Percentiles rank a stretch among this genome's conserved stretches.
phyloP scores from a whole-genome alignment of 2,113 vertebrate genomes.

The Delphinus delphis region DNA sequence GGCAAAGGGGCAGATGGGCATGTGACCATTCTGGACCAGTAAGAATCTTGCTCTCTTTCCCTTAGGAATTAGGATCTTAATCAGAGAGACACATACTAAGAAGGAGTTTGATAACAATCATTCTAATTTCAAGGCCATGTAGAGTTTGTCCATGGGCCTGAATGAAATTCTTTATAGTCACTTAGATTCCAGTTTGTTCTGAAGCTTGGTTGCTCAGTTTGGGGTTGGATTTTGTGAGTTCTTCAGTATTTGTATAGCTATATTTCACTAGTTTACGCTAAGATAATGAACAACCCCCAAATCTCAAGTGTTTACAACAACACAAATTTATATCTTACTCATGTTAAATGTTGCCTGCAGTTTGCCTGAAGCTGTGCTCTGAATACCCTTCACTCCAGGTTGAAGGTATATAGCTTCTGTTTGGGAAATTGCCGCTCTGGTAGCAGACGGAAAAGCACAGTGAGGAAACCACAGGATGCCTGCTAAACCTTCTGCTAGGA shows the following conservation, averaged over 20 bases:
- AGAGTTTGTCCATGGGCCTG: background rate
- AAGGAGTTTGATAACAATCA: background rate
- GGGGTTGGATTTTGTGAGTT: background rate
- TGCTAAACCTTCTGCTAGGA: background rate
- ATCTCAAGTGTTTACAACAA: background rate
- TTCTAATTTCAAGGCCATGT: background rate
- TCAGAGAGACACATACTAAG: background rate
- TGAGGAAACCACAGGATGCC: background rate
- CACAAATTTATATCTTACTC: background rate
- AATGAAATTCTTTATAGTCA: background rate
- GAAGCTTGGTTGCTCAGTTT: background rate
- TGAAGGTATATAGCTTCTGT: background rate
- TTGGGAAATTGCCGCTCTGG: background rate
- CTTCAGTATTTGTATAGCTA: background rate
- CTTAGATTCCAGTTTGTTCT: background rate
- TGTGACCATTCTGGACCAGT: background rate
- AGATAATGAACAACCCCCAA: background rate
- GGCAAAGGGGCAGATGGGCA: background rate
- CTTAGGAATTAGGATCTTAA: background rate
- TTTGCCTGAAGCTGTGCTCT: background rate
- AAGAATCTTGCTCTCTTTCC: background rate
- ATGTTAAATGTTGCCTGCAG: background rate
- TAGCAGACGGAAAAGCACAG: background rate
- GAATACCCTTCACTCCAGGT: background rate
- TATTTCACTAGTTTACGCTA: background rate